Evolutionary conservation across 2,888 invertebrate species (phyloP).

Genomic region (Epinotia demarniana): DNA sequence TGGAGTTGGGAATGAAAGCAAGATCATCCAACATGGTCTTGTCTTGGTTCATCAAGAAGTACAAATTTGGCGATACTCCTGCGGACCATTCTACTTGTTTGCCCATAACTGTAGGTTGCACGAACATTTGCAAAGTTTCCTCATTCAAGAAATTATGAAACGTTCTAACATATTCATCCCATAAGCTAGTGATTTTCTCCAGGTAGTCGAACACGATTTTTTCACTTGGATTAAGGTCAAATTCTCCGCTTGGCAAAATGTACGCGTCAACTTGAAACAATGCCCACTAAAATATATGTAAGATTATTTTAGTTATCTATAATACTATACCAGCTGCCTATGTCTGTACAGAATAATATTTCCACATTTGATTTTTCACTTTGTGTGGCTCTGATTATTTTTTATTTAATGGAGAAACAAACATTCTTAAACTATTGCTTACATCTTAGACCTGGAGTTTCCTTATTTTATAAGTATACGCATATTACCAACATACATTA

Average conservation of each 20-base stretch:
- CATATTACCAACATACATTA: too few species aligned
- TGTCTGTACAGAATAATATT: too few species aligned
- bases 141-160: slow-evolving; percentile 90
- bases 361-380: background rate
- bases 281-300: slow-evolving; percentile 82
- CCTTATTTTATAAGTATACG: too few species aligned
- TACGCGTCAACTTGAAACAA: slow-evolving; percentile 86
- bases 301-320: slow-evolving; percentile 2
- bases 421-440: too few species aligned
- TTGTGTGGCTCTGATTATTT: too few species aligned
- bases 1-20: slow-evolving; percentile 81
- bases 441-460: too few species aligned
- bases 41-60: slow-evolving; percentile 89
- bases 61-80: slow-evolving; percentile 89
- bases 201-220: slow-evolving; percentile 85
- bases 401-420: too few species aligned
- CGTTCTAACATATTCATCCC: slow-evolving; percentile 88
- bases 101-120: slow-evolving; percentile 93
- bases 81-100: slow-evolving; percentile 91
- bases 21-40: slow-evolving; percentile 82
- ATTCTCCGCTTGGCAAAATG: slow-evolving; percentile 70
- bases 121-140: slow-evolving; percentile 88
- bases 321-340: background rate
- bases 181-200: slow-evolving; percentile 85
- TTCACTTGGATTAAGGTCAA: slow-evolving; percentile 85